Percentiles rank a stretch among this genome's conserved stretches.
These are phyloP conservation scores for Amyelois transitella DNA, from an alignment of 1,140 invertebrate species.

Conservation along the genomic window DNA sequence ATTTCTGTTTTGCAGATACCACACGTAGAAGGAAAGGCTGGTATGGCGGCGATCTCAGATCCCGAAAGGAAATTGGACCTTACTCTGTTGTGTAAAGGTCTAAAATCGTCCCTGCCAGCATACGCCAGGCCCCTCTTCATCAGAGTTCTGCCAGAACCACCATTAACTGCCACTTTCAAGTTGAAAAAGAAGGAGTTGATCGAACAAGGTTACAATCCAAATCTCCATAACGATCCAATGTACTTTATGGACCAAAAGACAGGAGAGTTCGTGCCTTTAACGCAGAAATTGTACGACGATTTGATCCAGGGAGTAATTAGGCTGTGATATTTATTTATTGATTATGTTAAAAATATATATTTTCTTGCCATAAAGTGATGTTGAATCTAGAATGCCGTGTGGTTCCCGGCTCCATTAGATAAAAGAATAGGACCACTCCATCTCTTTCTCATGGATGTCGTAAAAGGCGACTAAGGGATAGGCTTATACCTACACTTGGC, in stretches of 20 bases:
- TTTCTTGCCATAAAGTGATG: no score
- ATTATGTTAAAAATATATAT: no score
- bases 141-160: constrained; percentile 84
- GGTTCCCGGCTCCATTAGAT: no score
- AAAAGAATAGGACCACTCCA: no score
- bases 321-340: constrained; percentile 19
- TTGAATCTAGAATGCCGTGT: no score
- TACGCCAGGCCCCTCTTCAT: constrained; percentile 94
- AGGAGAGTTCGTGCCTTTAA: constrained; percentile 79
- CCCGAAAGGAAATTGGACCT: constrained; percentile 80
- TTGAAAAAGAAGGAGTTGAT: constrained; percentile 90
- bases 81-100: constrained; percentile 75
- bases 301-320: constrained; percentile 73
- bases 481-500: no score
- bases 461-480: no score
- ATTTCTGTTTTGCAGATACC: constrained; percentile 76
- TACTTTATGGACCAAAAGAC: constrained; percentile 82
- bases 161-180: constrained; percentile 94
- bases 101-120: constrained; percentile 82
- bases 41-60: constrained; percentile 96
- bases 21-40: constrained; percentile 92
- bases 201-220: constrained; percentile 83
- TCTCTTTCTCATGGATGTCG: no score
- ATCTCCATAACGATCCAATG: constrained; percentile 79
- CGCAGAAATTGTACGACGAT: constrained; percentile 79